Evolutionary conservation across 1,140 invertebrate species (phyloP).

Genomic region (Drosophila lacertosa): DNA sequence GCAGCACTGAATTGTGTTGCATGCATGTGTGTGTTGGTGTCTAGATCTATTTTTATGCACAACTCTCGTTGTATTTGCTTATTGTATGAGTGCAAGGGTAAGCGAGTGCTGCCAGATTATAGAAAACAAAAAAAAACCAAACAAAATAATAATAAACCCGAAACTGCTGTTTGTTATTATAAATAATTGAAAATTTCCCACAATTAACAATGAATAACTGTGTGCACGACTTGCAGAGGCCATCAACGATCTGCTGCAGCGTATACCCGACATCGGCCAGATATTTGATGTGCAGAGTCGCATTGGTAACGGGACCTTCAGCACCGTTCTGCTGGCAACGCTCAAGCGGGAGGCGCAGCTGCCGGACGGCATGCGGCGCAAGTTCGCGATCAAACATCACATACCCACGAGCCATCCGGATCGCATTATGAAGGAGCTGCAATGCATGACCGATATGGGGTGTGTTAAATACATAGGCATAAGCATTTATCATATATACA

Average conservation of each 20-base stretch:
- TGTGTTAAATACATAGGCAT: no score
- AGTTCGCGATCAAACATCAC: constrained; percentile 92
- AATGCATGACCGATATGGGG: constrained; percentile 92
- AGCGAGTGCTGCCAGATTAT: constrained; percentile 6
- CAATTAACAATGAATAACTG: not conserved
- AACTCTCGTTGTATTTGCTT: constrained; percentile 23
- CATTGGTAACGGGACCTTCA: constrained; percentile 93
- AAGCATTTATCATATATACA: no score
- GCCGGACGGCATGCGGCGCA: constrained; percentile 85
- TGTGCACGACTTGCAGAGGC: constrained; percentile 71
- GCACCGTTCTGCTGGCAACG: constrained; percentile 91
- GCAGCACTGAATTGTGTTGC: constrained; percentile 9
- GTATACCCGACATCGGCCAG: constrained; percentile 87
- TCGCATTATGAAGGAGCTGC: constrained; percentile 90
- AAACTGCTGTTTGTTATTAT: constrained; percentile 4
- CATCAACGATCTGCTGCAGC: constrained; percentile 85
- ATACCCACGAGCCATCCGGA: constrained; percentile 92
- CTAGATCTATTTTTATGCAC: constrained; percentile 49
- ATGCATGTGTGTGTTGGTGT: constrained; percentile 11
- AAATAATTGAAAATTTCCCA: constrained; percentile 2
- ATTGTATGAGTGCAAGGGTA: not conserved
- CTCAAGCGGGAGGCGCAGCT: constrained; percentile 85
- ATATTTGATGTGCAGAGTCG: constrained; percentile 89
- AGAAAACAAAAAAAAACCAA: not conserved
- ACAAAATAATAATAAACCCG: no score